phyloP scores from a whole-genome alignment of 2,113 vertebrate species.

The Coturnix japonica region DNA sequence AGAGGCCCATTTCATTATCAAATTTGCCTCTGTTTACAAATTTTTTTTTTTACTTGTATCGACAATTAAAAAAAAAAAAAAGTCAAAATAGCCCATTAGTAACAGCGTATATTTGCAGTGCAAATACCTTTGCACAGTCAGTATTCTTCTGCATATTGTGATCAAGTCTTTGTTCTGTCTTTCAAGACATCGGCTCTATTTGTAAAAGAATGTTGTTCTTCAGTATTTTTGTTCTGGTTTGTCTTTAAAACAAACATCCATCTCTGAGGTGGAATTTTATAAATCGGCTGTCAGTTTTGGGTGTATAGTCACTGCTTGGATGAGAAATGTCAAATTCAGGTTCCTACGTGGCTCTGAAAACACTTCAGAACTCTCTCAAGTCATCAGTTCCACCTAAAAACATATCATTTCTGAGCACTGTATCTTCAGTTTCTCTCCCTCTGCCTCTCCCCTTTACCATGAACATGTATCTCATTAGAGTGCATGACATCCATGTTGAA shows the following conservation, averaged over 20 bases:
- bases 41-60: not conserved
- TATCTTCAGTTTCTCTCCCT: not conserved
- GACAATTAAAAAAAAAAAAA: not conserved
- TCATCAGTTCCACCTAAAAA: not conserved
- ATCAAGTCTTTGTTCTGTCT: not conserved
- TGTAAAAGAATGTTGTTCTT: not conserved
- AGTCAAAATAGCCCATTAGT: not conserved
- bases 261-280: not conserved
- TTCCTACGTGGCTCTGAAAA: not conserved
- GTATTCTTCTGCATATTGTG: not conserved
- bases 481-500: constrained; percentile 11
- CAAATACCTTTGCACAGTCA: not conserved
- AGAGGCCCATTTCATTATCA: not conserved
- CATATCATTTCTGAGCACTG: not conserved
- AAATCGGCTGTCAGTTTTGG: not conserved
- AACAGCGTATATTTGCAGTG: not conserved
- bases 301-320: not conserved
- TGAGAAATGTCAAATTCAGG: not conserved
- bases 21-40: not conserved
- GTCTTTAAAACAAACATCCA: not conserved
- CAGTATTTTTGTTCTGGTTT: not conserved
- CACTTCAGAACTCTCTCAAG: not conserved
- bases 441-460: not conserved
- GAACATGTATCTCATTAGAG: constrained; percentile 32
- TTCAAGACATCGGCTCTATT: not conserved